Evolutionary conservation across 1,140 invertebrate genomes (phyloP).

Genomic region (Lethrus apterus): DNA sequence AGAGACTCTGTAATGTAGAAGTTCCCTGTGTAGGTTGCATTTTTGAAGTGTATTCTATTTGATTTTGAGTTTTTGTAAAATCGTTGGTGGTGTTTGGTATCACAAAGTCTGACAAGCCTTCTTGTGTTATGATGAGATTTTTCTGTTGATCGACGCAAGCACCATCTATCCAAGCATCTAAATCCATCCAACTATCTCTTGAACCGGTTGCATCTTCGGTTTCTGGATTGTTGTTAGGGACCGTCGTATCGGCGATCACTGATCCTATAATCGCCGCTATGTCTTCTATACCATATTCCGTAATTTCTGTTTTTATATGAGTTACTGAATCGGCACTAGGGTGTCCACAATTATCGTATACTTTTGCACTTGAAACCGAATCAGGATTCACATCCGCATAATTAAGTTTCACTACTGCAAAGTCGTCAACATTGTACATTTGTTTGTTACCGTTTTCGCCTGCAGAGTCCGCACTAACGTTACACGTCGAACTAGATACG

Average conservation of each 20-base stretch:
- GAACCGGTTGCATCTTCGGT: conserved; percentile 55
- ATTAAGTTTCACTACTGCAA: conserved; percentile 29
- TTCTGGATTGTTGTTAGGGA: conserved; percentile 50
- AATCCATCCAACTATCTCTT: conserved; percentile 70
- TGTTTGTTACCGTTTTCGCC: conserved; percentile 51
- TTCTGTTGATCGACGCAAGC: conserved; percentile 54
- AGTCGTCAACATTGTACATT: conserved; percentile 50
- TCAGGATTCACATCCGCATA: conserved; percentile 43
- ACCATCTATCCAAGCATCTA: conserved; percentile 75
- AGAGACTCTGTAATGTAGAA: conserved; percentile 62
- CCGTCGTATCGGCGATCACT: conserved; percentile 82
- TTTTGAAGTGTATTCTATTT: conserved; percentile 37
- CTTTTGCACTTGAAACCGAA: conserved; percentile 43
- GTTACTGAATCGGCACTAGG: conserved; percentile 42
- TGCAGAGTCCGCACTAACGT: conserved; percentile 36
- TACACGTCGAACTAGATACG: conserved; percentile 58
- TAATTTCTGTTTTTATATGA: conserved; percentile 44
- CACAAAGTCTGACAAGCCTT: conserved; percentile 58
- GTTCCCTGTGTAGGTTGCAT: conserved; percentile 48
- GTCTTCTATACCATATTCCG: conserved; percentile 71
- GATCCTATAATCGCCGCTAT: conserved; percentile 82
- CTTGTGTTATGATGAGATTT: conserved; percentile 52
- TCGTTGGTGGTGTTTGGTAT: conserved; percentile 47
- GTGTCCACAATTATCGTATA: conserved; percentile 42
- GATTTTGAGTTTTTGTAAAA: conserved; percentile 22